Evolutionary conservation across 2,888 invertebrate genomes (phyloP).

Genomic region (Perithous albicinctus): DNA sequence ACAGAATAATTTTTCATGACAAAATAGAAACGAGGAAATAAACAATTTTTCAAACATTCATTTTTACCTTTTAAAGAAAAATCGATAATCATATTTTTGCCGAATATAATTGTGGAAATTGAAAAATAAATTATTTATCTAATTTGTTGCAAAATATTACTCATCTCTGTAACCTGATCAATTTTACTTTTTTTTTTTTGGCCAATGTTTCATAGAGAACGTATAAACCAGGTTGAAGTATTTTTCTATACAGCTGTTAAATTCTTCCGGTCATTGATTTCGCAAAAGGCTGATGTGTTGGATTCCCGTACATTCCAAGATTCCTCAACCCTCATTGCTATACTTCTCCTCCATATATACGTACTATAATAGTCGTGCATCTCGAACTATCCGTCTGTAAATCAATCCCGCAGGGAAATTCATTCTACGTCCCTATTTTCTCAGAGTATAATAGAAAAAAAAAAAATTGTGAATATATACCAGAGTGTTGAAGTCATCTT

Average conservation of each 20-base stretch:
- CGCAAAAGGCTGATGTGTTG: not conserved
- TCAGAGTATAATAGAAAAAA: not conserved
- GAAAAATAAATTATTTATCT: too few relatives aligned
- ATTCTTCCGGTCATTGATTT: conserved; percentile 13
- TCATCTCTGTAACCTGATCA: too few relatives aligned
- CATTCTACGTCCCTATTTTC: conserved; percentile 30
- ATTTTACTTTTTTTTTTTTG: not conserved
- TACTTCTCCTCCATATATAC: not conserved
- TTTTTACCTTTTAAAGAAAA: too few relatives aligned
- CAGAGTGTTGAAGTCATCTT: too few relatives aligned
- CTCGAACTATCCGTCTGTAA: conserved; percentile 13
- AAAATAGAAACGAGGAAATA: too few relatives aligned
- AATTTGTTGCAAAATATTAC: too few relatives aligned
- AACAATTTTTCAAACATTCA: too few relatives aligned
- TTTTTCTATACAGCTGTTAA: conserved; percentile 17
- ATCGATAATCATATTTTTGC: too few relatives aligned
- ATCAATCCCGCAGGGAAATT: conserved; percentile 59
- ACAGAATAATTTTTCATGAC: too few relatives aligned
- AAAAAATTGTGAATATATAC: not conserved
- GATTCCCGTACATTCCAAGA: conserved; percentile 3
- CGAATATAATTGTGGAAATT: too few relatives aligned
- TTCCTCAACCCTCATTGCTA: not conserved
- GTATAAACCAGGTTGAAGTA: not conserved
- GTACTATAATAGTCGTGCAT: too few relatives aligned
- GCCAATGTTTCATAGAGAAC: not conserved